A percentile compares a stretch with the other conserved stretches of the same genome.
Evolutionary conservation across 2,797 vertebrate species (phyloP).

Genomic region (Alectoris magna): DNA sequence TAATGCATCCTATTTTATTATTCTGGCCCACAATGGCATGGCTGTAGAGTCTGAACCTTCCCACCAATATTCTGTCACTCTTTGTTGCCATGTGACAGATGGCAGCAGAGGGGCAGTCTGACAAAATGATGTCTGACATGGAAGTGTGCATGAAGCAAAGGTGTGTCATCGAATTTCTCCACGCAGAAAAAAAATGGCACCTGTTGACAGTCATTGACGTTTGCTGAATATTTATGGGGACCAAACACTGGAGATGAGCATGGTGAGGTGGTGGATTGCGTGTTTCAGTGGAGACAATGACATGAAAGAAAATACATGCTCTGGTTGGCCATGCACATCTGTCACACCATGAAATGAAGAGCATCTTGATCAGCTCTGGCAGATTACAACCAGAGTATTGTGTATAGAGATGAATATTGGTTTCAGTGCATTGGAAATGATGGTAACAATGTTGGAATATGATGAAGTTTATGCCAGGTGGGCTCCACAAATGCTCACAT

Average conservation of each 20-base stretch:
- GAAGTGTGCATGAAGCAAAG: background rate
- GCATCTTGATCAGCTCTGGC: background rate
- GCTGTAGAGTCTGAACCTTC: background rate
- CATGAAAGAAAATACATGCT: background rate
- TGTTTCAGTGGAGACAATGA: background rate
- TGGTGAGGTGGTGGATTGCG: background rate
- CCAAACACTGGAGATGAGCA: background rate
- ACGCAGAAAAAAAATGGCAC: background rate
- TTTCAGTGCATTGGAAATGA: background rate
- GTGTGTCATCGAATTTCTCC: background rate
- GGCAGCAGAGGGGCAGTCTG: background rate
- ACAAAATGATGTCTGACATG: background rate
- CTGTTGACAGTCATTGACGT: background rate
- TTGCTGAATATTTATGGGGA: background rate
- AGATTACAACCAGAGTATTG: background rate
- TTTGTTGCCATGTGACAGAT: background rate
- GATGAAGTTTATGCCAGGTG: background rate
- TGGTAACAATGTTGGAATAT: background rate
- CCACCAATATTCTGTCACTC: background rate
- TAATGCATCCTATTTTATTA: background rate
- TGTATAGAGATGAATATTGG: background rate
- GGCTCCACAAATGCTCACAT: background rate
- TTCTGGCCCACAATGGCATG: background rate
- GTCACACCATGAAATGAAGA: background rate
- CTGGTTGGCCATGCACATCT: background rate